Evolutionary conservation across 2,888 invertebrate species (phyloP), one percentile per base, ranked within the genome.

Genomic region (Hyposoter dolosus): DNA sequence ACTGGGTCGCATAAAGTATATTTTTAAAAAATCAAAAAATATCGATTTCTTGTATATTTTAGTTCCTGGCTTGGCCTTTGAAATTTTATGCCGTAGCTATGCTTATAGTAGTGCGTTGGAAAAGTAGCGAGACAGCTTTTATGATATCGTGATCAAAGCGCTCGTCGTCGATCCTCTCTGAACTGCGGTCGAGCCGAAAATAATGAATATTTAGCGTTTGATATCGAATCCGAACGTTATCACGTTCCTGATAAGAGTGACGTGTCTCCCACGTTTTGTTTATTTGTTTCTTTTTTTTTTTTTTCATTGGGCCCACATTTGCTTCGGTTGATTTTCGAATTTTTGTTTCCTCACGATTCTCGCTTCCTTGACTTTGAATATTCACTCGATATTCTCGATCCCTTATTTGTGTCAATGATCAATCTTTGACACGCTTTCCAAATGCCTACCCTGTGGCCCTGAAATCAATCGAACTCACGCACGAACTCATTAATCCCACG

Each of bases 331-430:
- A 23, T 28, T 60, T 28, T 15, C 6, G 9, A 28, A 60, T 12
- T 56, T 23, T 28, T 23, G 10, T 23, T 28, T 28, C 28, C 23
- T 23, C 3, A 56, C 23, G 3, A 56, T 28, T 60, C 60, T 60
- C 60, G 60, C 1, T 60, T 28, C 60, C 60, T 60, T 60, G 60
- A 60, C 60, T 60, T 60, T 60, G 28, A 60, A 28, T 23, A 28
- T 60, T 5, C 1, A 28, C 15, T 3, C 12, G 4, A 23, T 23
- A 23, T 28, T 1, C 3, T 28, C 5, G 5, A 60, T 60, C 12
- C 60, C 28, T 15, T 28, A 28, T 15, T 28, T 15, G 28, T 3
- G 19, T 53, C 23, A 56, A 15, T 28, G 28, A 28, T 23, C 3
- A 12, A 23, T 12, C 12, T 28, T 28, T 28, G 28, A 60, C 23